These are phyloP conservation scores for Anthoscopus minutus DNA, from an alignment of 2,113 vertebrate genomes.

Conservation along the genomic window DNA sequence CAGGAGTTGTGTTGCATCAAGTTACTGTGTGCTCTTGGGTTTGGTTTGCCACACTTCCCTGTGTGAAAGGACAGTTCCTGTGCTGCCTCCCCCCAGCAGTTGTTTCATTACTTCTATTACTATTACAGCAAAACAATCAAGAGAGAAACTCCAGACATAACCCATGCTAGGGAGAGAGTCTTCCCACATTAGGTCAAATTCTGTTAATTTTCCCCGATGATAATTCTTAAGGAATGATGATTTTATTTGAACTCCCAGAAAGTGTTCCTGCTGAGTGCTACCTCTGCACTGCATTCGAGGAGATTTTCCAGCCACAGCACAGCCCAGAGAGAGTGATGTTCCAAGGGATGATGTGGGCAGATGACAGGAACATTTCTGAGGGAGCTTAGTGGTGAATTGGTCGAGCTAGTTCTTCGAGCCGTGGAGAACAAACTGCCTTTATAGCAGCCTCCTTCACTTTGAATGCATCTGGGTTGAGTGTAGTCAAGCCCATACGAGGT, in stretches of 20 bases:
- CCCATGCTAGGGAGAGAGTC: neutral
- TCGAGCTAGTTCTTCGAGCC: conserved; percentile 47
- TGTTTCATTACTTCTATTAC: neutral
- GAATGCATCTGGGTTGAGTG: conserved; percentile 50
- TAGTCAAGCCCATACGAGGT: neutral
- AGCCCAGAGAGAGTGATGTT: neutral
- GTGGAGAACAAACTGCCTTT: conserved; percentile 55
- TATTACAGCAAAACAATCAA: neutral
- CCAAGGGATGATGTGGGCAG: neutral
- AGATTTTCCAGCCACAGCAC: neutral
- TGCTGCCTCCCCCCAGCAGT: neutral
- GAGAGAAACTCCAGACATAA: neutral
- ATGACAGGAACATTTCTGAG: neutral
- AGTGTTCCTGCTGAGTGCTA: neutral
- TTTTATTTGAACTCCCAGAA: conserved; percentile 3
- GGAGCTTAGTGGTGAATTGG: conserved; percentile 31
- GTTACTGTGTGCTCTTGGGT: fast-evolving
- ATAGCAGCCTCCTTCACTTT: conserved; percentile 59
- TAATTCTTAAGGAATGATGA: neutral
- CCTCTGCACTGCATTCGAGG: fast-evolving
- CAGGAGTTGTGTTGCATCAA: neutral
- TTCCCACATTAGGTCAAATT: neutral
- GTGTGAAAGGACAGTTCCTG: neutral
- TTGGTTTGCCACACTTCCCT: neutral
- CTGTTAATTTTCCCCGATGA: neutral